Conservation (phyloP, 2,888 invertebrate genomes). For the Rhimphoctona megacephalus region DNA sequence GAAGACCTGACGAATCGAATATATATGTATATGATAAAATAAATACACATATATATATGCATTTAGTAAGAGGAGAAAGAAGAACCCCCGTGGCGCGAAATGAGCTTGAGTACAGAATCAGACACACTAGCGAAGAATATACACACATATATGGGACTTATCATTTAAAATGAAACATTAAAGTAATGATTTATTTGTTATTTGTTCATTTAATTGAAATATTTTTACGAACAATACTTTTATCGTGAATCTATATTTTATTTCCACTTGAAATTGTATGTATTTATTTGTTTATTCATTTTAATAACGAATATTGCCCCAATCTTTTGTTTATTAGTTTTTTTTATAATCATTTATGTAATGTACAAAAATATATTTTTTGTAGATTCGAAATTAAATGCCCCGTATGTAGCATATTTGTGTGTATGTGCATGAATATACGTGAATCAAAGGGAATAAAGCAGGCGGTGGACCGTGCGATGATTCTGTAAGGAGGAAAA, state of each 20-base stretch:
- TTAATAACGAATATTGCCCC: neutral
- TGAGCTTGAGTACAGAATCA: constrained; percentile 53
- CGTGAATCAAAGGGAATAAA: constrained; percentile 18
- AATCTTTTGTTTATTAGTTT: neutral
- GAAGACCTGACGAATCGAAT: constrained; percentile 9
- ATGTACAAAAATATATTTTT: neutral
- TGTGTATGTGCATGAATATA: neutral
- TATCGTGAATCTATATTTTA: neutral
- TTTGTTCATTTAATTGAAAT: neutral
- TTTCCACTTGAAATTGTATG: neutral
- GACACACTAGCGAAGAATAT: constrained; percentile 19
- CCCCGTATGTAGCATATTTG: neutral
- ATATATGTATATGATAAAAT: constrained; percentile 14
- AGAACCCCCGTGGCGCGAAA: constrained; percentile 64
- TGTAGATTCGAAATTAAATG: neutral
- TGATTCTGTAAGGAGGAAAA: constrained; percentile 50
- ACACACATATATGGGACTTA: constrained; percentile 12
- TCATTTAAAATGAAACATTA: neutral
- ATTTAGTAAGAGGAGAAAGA: constrained; percentile 42
- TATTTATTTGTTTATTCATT: neutral
- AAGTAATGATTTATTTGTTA: neutral
- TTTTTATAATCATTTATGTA: neutral
- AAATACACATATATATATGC: neutral
- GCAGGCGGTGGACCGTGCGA: constrained; percentile 70
- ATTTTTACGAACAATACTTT: neutral